A percentile compares a stretch with the other conserved stretches of the same genome.
phyloP scores from a whole-genome alignment of 2,113 vertebrate genomes.

The Enhydra lutris region DNA sequence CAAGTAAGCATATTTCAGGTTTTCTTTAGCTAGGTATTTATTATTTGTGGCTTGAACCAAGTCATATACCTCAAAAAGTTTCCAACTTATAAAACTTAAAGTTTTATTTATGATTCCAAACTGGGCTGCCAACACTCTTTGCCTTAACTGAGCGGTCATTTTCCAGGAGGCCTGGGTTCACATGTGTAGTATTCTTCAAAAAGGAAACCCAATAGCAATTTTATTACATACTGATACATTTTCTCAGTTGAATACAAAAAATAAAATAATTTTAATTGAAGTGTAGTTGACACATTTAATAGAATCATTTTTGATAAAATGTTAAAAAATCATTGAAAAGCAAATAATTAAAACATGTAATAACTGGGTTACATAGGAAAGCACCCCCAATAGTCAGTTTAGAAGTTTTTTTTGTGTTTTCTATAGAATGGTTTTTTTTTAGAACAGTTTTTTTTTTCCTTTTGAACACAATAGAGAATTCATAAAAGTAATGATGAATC shows the following conservation, averaged over 20 bases:
- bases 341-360: not conserved
- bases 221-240: conserved; percentile 35
- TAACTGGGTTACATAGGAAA: not conserved
- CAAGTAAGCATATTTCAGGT: conserved; percentile 59
- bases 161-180: conserved; percentile 51
- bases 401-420: not conserved
- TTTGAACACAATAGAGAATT: not conserved
- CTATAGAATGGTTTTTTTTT: not conserved
- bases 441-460: not conserved
- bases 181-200: not conserved
- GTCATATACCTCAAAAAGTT: conserved; percentile 74
- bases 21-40: conserved; percentile 62
- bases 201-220: not conserved
- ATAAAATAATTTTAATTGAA: not conserved
- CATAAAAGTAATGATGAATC: not conserved
- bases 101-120: conserved; percentile 82
- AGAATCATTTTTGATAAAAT: not conserved
- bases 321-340: not conserved
- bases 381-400: not conserved
- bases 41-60: conserved; percentile 62
- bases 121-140: conserved; percentile 67
- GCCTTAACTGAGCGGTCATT: conserved; percentile 75
- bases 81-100: conserved; percentile 82
- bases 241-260: not conserved
- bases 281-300: not conserved